Evolutionary conservation across 2,797 vertebrate species (phyloP).

Genomic region (Lophotriccus pileatus): DNA sequence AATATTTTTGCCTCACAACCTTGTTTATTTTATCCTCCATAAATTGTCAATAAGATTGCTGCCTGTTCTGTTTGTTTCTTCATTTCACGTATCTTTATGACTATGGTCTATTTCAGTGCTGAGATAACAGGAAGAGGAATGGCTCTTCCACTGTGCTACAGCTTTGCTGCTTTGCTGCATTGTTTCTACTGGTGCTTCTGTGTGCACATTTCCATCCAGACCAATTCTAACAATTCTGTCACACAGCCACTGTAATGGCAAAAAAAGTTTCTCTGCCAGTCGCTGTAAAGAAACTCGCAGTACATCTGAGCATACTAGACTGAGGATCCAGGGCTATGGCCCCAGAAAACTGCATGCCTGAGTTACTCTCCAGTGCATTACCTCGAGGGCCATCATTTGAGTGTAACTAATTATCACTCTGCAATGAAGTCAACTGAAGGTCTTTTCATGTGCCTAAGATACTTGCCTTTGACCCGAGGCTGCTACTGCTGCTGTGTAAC

Average conservation of each 20-base stretch:
- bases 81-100: background rate
- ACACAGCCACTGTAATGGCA: background rate
- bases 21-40: background rate
- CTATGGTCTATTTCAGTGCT: background rate
- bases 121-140: background rate
- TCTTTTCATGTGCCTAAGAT: background rate
- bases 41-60: background rate
- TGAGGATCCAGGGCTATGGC: rapidly evolving
- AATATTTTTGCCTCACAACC: background rate
- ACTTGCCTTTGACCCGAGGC: background rate
- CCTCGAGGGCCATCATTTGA: background rate
- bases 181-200: background rate
- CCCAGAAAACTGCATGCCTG: background rate
- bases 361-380: background rate
- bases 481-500: background rate
- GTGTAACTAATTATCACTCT: background rate
- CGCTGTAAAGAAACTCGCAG: background rate
- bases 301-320: background rate
- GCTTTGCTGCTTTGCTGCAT: background rate
- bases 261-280: background rate
- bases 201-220: background rate
- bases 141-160: background rate
- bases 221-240: background rate
- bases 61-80: background rate
- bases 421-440: background rate